Percentiles rank a stretch among this genome's conserved stretches.
phyloP scores from a whole-genome alignment of 2,797 vertebrate genomes.

The Tinamus major region DNA sequence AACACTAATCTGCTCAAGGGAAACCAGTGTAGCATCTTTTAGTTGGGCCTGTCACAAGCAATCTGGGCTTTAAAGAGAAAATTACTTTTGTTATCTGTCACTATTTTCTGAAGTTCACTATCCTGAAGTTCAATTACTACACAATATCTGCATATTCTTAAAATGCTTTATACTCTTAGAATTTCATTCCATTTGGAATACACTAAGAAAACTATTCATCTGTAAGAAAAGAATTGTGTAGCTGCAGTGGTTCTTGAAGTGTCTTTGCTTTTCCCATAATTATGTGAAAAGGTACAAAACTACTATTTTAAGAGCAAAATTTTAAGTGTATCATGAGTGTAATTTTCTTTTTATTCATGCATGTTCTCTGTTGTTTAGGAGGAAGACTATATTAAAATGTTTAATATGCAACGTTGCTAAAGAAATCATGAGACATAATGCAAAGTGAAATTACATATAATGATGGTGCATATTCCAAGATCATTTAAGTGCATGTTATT shows the following conservation, averaged over 20 bases:
- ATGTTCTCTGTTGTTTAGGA: background rate
- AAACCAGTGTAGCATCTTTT: constrained; percentile 42
- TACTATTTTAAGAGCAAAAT: background rate
- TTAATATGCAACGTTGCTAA: background rate
- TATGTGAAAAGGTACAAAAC: constrained; percentile 21
- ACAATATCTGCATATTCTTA: constrained; percentile 49
- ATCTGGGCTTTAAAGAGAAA: constrained; percentile 60
- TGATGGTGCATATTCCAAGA: background rate
- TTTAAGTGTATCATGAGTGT: background rate
- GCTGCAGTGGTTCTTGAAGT: constrained; percentile 32
- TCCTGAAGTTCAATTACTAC: constrained; percentile 36
- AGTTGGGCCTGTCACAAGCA: constrained; percentile 6
- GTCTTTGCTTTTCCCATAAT: constrained; percentile 32
- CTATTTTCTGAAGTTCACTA: constrained; percentile 42
- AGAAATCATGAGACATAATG: background rate
- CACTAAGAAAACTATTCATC: constrained; percentile 10
- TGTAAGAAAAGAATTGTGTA: constrained; percentile 41
- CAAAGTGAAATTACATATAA: background rate
- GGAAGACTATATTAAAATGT: background rate
- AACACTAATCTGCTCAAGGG: constrained; percentile 65
- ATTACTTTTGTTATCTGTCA: constrained; percentile 56
- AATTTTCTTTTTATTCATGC: background rate
- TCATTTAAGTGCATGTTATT: background rate
- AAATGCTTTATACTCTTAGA: constrained; percentile 34
- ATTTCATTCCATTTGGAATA: constrained; percentile 53